phyloP scores from a whole-genome alignment of 2,113 vertebrate species.

The Peromyscus polionotus region DNA sequence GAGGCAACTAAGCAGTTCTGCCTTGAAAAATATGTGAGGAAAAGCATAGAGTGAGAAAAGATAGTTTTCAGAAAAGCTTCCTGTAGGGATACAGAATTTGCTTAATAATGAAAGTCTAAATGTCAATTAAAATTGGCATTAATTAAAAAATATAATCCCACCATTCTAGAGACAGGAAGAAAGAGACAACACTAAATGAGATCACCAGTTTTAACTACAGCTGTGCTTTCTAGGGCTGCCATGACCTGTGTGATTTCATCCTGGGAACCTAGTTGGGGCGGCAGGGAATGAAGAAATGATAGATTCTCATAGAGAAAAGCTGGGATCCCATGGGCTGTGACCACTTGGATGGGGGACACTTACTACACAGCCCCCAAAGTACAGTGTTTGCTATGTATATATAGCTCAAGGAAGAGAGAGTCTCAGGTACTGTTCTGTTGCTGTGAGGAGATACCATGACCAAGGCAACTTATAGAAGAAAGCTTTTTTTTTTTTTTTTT shows the following conservation, averaged over 20 bases:
- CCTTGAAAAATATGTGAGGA: constrained; percentile 16
- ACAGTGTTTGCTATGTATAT: not conserved
- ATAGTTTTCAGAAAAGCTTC: constrained; percentile 46
- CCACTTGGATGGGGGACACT: not conserved
- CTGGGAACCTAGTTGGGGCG: not conserved
- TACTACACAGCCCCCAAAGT: not conserved
- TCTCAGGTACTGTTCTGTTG: not conserved
- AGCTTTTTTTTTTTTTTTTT: not conserved
- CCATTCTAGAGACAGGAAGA: not conserved
- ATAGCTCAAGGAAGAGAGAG: not conserved
- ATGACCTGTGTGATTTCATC: not conserved
- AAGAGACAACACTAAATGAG: constrained; percentile 3
- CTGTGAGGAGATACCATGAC: not conserved
- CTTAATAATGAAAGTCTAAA: constrained; percentile 57
- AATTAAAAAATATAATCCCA: constrained; percentile 58
- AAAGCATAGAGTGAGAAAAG: constrained; percentile 36
- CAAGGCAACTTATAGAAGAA: not conserved
- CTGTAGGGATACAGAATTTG: not conserved
- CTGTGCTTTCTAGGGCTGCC: not conserved
- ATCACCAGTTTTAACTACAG: not conserved
- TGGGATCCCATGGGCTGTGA: not conserved
- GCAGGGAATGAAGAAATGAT: not conserved
- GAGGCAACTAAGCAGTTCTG: not conserved
- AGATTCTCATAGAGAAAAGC: not conserved
- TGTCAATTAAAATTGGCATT: constrained; percentile 41